Base-by-base conservation (phyloP, 2,888 invertebrate species). In the Cosmia trapezina region DNA sequence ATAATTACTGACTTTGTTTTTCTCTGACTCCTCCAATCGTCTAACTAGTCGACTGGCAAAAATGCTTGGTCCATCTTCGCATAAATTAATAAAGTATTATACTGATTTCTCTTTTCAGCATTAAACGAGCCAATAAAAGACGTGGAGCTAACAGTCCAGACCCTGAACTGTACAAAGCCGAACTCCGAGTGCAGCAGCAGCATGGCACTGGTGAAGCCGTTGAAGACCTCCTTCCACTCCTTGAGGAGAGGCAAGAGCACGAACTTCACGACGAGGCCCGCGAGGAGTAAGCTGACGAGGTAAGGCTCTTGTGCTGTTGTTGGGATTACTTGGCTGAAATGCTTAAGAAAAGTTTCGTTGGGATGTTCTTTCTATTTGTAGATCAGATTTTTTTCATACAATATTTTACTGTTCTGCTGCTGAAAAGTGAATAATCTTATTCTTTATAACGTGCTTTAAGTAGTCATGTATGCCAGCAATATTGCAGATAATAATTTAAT, bases 81-180 rank as follows among this genome's bases (percentile, higher is more conserved):
- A 53, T 28, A 54, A 28, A 54, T 14, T 54, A 54, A 17, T 22
- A 28, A 56, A 56, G 17, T 56, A 56, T 56, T 33, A 33, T 56
- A 56, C 4, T 63, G 8, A 12, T 5, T 28, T 45, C 9, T 69
- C 6, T 33, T 96, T 95, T 12, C 94, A 97, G 98, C 97, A 81
- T 97, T 97, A 61, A 97, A 97, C 70, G 98, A 98, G 88, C 98
- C 98, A 82, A 98, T 98, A 53, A 98, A 98, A 92, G 98, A 98
- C 91, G 98, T 98, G 80, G 98, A 98, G 91, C 97, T 98, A 83
- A 98, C 98, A 0, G 98, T 98, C n/a, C 98, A 98, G 41, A 98
- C 98, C 0, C 94, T 98, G 53, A 98, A 98, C 91, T 97, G 98
- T 93, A 90, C 97, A 63, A 96, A 97, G 87, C 83, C 94, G 49